A percentile compares a stretch with the other conserved stretches of the same genome.
These are phyloP conservation scores for Elaphurus davidianus DNA, from an alignment of 2,113 vertebrate species.

Conservation along the genomic window DNA sequence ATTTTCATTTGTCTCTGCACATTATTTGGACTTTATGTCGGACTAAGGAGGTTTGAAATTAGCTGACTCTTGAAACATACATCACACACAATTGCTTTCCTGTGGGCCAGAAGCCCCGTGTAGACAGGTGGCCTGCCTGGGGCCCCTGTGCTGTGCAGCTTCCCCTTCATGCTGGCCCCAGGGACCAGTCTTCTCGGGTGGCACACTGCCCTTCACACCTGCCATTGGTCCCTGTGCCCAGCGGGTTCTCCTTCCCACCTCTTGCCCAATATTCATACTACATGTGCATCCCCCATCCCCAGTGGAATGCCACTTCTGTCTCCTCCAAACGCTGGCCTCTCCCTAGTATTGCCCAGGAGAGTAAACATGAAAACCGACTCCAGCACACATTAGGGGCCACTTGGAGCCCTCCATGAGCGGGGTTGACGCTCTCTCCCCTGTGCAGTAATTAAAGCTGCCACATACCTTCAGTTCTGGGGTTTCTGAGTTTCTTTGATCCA, in stretches of 20 bases:
- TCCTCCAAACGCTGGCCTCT: neutral
- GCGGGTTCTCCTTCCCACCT: neutral
- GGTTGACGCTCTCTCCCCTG: neutral
- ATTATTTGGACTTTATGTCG: neutral
- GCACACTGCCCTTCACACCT: neutral
- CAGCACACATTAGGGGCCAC: neutral
- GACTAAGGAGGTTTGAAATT: neutral
- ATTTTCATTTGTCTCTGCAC: neutral
- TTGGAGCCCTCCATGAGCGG: neutral
- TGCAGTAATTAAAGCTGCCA: no score
- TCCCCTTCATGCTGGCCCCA: neutral
- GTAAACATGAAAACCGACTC: neutral
- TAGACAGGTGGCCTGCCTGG: neutral
- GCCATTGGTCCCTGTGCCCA: neutral
- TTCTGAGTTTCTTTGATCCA: neutral
- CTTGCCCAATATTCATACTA: neutral
- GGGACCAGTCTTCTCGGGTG: neutral
- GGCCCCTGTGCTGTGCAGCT: neutral
- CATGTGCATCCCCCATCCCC: rapidly evolving
- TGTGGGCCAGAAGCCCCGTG: rapidly evolving
- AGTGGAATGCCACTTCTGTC: neutral
- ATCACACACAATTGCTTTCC: neutral
- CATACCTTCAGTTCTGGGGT: neutral
- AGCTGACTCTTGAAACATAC: neutral
- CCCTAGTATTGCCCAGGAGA: neutral